Conservation (phyloP, 2,113 vertebrate genomes). For the Siniperca knerii region DNA sequence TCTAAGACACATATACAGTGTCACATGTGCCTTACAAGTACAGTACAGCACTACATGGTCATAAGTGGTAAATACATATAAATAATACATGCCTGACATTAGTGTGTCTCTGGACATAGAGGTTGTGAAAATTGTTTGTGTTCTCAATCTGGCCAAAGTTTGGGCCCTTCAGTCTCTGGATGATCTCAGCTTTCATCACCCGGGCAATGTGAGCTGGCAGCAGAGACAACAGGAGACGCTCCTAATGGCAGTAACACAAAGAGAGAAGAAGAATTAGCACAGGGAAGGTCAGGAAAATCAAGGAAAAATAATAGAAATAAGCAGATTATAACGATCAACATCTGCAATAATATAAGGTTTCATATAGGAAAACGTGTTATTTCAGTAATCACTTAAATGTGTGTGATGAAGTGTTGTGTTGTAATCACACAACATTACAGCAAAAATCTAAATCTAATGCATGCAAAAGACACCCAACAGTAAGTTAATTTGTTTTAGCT, state of each 20-base stretch:
- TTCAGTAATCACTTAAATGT: neutral
- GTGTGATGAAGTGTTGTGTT: neutral
- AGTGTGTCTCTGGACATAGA: conserved; percentile 97
- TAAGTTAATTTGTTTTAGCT: neutral
- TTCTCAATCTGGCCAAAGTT: conserved; percentile 96
- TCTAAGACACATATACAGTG: neutral
- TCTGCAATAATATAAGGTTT: neutral
- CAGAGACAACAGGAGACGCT: conserved; percentile 94
- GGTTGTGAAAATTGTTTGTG: conserved; percentile 99
- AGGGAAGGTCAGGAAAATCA: neutral
- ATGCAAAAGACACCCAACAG: neutral
- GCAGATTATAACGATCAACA: neutral
- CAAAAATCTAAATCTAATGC: neutral
- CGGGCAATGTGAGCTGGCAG: conserved; percentile 97
- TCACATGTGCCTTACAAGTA: neutral
- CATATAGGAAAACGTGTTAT: neutral
- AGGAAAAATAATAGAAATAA: neutral
- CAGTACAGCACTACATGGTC: neutral
- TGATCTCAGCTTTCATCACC: conserved; percentile 99
- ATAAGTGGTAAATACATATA: neutral
- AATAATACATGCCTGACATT: conserved; percentile 90
- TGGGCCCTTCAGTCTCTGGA: conserved; percentile 96
- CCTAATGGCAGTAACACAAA: conserved; percentile 80
- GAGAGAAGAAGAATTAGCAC: neutral
- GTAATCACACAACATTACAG: neutral